Conservation (phyloP, 2,113 vertebrate species). For the Labrus mixtus region DNA sequence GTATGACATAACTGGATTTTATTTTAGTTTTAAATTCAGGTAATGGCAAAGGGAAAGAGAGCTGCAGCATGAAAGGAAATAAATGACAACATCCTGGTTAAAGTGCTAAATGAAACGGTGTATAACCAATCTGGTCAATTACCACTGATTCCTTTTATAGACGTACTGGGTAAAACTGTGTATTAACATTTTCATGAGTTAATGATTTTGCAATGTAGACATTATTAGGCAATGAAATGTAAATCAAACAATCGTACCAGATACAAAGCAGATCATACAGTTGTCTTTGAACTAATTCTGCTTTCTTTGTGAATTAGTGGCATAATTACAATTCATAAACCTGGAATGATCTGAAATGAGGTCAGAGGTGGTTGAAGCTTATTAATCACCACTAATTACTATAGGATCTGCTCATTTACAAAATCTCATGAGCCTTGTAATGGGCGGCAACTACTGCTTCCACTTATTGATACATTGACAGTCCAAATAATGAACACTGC, state of each 20-base stretch:
- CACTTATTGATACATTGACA: constrained; percentile 65
- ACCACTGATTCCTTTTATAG: too few relatives aligned
- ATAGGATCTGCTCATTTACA: constrained; percentile 42
- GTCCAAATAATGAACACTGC: constrained; percentile 69
- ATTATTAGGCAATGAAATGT: background rate
- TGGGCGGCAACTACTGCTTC: constrained; percentile 17
- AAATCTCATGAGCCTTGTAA: constrained; percentile 21
- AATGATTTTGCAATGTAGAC: too few relatives aligned
- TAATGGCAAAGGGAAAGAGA: too few relatives aligned
- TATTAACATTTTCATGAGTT: too few relatives aligned
- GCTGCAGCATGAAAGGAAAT: too few relatives aligned
- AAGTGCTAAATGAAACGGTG: too few relatives aligned
- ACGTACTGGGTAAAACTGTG: too few relatives aligned
- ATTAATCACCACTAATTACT: constrained; percentile 58
- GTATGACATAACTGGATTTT: too few relatives aligned
- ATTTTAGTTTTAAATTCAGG: too few relatives aligned
- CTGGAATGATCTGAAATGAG: constrained; percentile 23
- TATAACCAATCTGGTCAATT: too few relatives aligned
- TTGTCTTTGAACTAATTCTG: background rate
- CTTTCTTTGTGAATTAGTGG: background rate
- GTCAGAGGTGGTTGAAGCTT: constrained; percentile 43
- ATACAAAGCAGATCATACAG: background rate
- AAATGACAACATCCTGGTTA: too few relatives aligned
- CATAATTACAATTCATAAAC: constrained; percentile 25
- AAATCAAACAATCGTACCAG: background rate